Conservation (phyloP, 1,140 invertebrate species). For the Drosophila miranda region DNA sequence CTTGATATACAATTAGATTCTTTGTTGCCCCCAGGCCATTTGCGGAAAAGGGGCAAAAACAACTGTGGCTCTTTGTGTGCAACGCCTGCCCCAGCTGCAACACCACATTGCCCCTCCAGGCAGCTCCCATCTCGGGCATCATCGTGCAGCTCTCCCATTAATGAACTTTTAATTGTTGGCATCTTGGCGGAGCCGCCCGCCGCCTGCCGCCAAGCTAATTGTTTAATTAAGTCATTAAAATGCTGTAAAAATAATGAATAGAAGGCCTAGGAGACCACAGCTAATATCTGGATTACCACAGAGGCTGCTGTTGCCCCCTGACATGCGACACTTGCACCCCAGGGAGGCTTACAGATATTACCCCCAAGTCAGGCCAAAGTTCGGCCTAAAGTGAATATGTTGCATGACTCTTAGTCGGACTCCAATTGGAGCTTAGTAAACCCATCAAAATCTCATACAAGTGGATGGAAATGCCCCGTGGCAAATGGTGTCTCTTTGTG, state of each 20-base stretch:
- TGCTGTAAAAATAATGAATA: slow-evolving; percentile 73
- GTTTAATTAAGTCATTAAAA: slow-evolving; percentile 80
- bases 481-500: too few species aligned
- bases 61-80: slow-evolving; percentile 53
- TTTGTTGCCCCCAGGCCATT: slow-evolving; percentile 55
- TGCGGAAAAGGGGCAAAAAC: slow-evolving; percentile 51
- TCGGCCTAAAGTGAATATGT: neutral
- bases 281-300: slow-evolving; percentile 24
- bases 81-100: slow-evolving; percentile 24
- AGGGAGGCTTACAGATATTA: neutral
- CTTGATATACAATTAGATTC: slow-evolving; percentile 76
- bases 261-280: slow-evolving; percentile 42
- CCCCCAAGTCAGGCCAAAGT: too few species aligned
- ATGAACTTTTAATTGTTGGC: slow-evolving; percentile 77
- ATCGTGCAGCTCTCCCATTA: slow-evolving; percentile 50
- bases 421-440: too few species aligned
- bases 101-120: neutral
- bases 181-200: slow-evolving; percentile 44
- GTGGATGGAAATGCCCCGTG: too few species aligned
- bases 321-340: slow-evolving; percentile 61
- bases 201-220: slow-evolving; percentile 57
- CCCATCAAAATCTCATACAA: too few species aligned
- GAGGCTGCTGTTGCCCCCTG: slow-evolving; percentile 30
- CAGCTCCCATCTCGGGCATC: neutral
- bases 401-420: too few species aligned